Base-by-base conservation (phyloP, 2,797 vertebrate species). In the Pelochelys cantorii region DNA sequence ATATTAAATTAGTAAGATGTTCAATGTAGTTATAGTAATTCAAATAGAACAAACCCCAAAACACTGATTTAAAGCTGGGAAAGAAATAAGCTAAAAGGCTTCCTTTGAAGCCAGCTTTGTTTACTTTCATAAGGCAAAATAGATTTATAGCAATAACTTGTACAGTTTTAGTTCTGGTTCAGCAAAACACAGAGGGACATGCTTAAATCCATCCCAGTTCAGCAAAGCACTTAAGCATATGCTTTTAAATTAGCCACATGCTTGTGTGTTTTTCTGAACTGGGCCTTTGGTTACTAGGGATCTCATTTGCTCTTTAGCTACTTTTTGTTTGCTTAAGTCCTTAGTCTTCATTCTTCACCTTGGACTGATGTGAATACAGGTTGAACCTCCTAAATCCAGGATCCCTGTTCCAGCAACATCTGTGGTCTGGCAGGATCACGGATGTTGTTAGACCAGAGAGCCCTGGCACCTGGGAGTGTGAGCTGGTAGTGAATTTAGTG, bases 171-270 rank as follows among this genome's bases (percentile, higher is more conserved):
- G 59, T 77, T 31, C 31, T 18, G 13, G 48, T 90, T 84, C 7
- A 37, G 59, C 84, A 83, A 75, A 79, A 29, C 37, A 8, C 25
- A 13, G 22, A 89, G 42, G 9, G 3, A 13, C 79, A 80, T 93
- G 34, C 34, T 91, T 55, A 84, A 85, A 85, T 89, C 20, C 5
- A 86, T n/a, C 42, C 18, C 48, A 80, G 29, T 94, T 95, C 52
- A 85, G 3, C 11, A 52, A 48, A 20, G 20, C 34, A 11, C 3
- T 3, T 79, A 18, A 83, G 62, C 79, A 37, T 22, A 14, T 11
- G 11, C 65, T 83, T 54, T 93, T 88, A 56, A 77, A 29, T 48
- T 48, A 77, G 90, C 57, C 78, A 62, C 25, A 34, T 82, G 11
- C 20, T 55, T 85, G 48, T 13, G 9, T 59, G 27, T 93, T 79